A percentile compares a stretch with the other conserved stretches of the same genome.
Conservation (phyloP, 1,140 invertebrate species). For the Drosophila ogumai region DNA sequence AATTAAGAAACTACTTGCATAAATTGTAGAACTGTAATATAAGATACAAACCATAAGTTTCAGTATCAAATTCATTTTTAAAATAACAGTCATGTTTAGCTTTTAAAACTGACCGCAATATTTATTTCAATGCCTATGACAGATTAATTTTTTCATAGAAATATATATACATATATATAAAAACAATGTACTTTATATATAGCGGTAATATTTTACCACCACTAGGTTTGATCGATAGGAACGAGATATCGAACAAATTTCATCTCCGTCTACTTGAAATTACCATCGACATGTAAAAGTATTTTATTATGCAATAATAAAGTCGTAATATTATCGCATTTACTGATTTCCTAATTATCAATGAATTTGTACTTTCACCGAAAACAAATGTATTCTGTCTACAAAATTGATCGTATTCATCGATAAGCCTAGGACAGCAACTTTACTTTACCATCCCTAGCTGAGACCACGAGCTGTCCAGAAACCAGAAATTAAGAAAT, state of each 20-base stretch:
- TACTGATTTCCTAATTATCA: neutral
- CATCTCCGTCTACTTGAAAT: neutral
- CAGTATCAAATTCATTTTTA: slow-evolving; percentile 38
- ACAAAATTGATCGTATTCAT: slow-evolving; percentile 4
- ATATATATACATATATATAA: neutral
- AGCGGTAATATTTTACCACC: neutral
- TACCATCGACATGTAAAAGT: neutral
- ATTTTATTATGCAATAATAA: neutral
- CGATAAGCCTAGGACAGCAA: neutral
- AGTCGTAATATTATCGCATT: neutral
- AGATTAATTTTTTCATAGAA: slow-evolving; percentile 2
- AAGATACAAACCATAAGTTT: slow-evolving; percentile 34
- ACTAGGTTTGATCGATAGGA: slow-evolving; percentile 8
- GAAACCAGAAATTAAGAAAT: neutral
- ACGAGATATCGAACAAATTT: neutral
- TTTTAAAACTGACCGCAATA: slow-evolving; percentile 23
- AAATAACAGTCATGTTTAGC: slow-evolving; percentile 36
- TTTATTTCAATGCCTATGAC: slow-evolving; percentile 9
- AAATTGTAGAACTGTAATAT: slow-evolving; percentile 23
- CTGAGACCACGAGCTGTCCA: neutral
- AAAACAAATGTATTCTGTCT: no score
- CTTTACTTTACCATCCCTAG: slow-evolving; percentile 11
- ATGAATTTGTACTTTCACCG: no score
- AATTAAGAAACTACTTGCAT: slow-evolving; percentile 86
- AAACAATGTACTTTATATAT: neutral